Evolutionary conservation across 2,888 invertebrate species (phyloP), one percentile per base, ranked within the genome.

Genomic region (Bombyx huttoni): DNA sequence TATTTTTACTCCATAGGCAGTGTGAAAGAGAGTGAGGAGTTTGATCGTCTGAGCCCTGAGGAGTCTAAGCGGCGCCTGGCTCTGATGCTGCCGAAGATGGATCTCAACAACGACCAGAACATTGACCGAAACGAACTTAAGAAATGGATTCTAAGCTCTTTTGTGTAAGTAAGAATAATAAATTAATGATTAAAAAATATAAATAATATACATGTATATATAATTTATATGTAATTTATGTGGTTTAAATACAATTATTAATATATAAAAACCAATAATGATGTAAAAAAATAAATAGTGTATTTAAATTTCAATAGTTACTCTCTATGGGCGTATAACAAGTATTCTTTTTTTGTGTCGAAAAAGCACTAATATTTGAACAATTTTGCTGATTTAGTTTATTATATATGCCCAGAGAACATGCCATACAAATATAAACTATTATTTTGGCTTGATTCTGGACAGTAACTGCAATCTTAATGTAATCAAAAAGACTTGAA

Each of bases 91-190:
- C 90, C 89, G 10, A 94, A 94, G 78, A 98, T 99, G 96, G 99
- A 99, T 83, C 80, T 92, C 51, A 94, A 98, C 73, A 89, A 90
- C 33, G 96, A 99, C 78, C 86, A 92, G 56, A 87, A 85, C 59
- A 93, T 99, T 55, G 94, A 94, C 76, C 90, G 93, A 55, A 87
- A 91, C 52, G 98, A 99, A 79, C 87, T 99, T 9, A 94, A 94
- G 74, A 91, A 94, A 5, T 99, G 98, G 98, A 97, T 99, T 67
- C 82, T 97, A 60, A 91, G 94, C 64, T 98, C 98, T 13, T 98
- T 98, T 83, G 90, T 90, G 93, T 94, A 86, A 81, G 81, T 73
- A 3, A 40, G 40, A 40, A 40, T 40, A 10, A 10, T 2, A 5
- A 10, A 40, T 40, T 1, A 40, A 3, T 10, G 2, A 40, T 40